phyloP scores from a whole-genome alignment of 35 echinoderm and acorn worm genomes.

The Apostichopus californicus region DNA sequence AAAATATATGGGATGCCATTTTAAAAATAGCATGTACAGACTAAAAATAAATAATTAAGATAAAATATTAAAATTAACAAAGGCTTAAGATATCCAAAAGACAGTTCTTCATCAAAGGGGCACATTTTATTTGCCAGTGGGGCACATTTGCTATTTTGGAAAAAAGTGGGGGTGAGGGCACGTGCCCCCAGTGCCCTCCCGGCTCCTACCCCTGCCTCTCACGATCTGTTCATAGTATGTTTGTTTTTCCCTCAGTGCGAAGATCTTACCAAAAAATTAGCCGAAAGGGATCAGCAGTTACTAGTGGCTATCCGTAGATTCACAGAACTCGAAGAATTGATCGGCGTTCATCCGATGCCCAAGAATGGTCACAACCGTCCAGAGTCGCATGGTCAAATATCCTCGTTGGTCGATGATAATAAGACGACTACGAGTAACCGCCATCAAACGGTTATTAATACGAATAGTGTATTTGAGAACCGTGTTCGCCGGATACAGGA shows the following conservation, averaged over 20 bases:
- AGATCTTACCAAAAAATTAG: slow-evolving; percentile 25
- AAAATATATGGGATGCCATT: no score
- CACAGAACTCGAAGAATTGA: slow-evolving; percentile 15
- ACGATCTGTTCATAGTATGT: no score
- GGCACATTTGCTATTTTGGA: no score
- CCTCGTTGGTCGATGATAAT: background rate
- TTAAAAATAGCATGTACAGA: no score
- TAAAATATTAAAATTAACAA: no score
- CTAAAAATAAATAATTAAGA: no score
- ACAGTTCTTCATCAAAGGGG: no score
- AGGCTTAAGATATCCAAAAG: no score
- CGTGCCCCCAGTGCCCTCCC: no score
- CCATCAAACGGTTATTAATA: background rate
- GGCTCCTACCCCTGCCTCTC: no score
- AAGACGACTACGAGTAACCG: background rate
- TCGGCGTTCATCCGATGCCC: background rate
- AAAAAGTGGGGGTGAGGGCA: no score
- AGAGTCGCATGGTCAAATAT: background rate
- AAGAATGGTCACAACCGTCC: slow-evolving; percentile 24
- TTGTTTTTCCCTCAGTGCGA: slow-evolving; percentile 4
- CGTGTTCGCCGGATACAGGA: slow-evolving; percentile 25
- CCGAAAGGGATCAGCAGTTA: slow-evolving; percentile 22
- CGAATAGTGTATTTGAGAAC: slow-evolving; percentile 1
- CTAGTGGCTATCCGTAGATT: background rate
- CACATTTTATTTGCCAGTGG: no score